Percentiles rank a stretch among this genome's conserved stretches.
These are phyloP conservation scores for Diloba caeruleocephala DNA, from an alignment of 2,888 invertebrate species.

Conservation along the genomic window DNA sequence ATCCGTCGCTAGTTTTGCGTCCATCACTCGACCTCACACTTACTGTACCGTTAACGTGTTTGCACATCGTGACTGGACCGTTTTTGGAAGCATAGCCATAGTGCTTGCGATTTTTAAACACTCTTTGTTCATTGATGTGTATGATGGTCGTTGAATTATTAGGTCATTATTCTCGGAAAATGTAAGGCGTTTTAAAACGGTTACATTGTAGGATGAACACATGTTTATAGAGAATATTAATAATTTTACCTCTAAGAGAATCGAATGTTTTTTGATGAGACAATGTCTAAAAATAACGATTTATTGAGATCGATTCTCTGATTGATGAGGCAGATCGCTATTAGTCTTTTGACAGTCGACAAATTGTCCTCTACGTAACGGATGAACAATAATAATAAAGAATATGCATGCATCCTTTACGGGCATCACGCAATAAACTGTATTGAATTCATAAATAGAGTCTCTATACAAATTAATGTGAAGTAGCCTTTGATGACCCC, in stretches of 20 bases:
- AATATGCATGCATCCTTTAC: constrained; percentile 61
- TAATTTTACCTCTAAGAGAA: too few relatives aligned
- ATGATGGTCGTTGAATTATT: constrained; percentile 48
- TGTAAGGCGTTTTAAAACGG: constrained; percentile 20
- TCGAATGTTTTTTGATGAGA: too few relatives aligned
- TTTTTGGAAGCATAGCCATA: constrained; percentile 36
- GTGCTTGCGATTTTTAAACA: constrained; percentile 52
- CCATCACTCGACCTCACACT: constrained; percentile 58
- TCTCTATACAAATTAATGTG: constrained; percentile 68
- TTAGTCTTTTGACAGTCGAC: constrained; percentile 26
- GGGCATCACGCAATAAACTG: constrained; percentile 67
- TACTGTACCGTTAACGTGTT: constrained; percentile 74
- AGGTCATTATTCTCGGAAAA: constrained; percentile 48
- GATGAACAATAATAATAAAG: constrained; percentile 58
- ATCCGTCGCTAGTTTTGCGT: constrained; percentile 47
- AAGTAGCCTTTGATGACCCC: constrained; percentile 67
- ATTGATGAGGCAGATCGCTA: constrained; percentile 14
- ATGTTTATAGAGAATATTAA: too few relatives aligned
- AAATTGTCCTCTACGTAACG: constrained; percentile 48
- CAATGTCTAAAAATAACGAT: constrained; percentile 23
- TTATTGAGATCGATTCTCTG: constrained; percentile 26
- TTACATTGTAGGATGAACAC: constrained; percentile 12
- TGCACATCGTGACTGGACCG: constrained; percentile 66
- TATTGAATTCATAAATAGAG: constrained; percentile 71
- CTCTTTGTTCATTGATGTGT: constrained; percentile 47